Conservation (phyloP, 2,888 invertebrate genomes). For the Epirrhoe alternata region DNA sequence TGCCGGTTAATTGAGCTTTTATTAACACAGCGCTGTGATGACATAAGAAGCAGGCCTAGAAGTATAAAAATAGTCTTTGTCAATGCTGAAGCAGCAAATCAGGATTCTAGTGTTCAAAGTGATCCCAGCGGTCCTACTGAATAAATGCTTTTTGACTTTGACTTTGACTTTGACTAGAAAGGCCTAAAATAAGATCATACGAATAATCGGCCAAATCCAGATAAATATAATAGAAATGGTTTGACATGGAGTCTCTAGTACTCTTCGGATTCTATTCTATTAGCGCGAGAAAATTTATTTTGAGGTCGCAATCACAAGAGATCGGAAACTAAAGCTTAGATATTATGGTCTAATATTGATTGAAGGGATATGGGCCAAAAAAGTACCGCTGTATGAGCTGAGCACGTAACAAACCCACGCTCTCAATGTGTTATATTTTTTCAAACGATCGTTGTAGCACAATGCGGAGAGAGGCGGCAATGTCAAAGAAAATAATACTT, state of each 20-base stretch:
- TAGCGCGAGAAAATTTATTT: too few relatives aligned
- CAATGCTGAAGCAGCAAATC: too few relatives aligned
- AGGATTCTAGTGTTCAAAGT: too few relatives aligned
- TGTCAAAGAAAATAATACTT: slow-evolving; percentile 32
- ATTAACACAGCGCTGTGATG: slow-evolving; percentile 54
- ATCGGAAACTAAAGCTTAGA: background rate
- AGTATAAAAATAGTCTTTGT: background rate
- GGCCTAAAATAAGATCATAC: too few relatives aligned
- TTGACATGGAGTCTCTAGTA: background rate
- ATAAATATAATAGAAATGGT: too few relatives aligned
- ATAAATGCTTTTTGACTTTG: too few relatives aligned
- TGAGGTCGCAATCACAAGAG: too few relatives aligned
- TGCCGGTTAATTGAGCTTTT: slow-evolving; percentile 73
- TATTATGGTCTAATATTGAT: background rate
- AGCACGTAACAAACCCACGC: slow-evolving; percentile 15
- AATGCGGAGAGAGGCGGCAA: slow-evolving; percentile 42
- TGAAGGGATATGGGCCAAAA: background rate
- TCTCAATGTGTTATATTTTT: slow-evolving; percentile 41
- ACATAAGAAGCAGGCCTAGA: background rate
- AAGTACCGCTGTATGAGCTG: background rate
- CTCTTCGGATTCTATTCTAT: too few relatives aligned
- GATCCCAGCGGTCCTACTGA: too few relatives aligned
- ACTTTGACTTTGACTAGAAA: too few relatives aligned
- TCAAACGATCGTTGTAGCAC: slow-evolving; percentile 40
- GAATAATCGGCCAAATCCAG: too few relatives aligned